Base-by-base conservation (phyloP, 2,797 vertebrate species). In the Fistularia tabacaria region DNA sequence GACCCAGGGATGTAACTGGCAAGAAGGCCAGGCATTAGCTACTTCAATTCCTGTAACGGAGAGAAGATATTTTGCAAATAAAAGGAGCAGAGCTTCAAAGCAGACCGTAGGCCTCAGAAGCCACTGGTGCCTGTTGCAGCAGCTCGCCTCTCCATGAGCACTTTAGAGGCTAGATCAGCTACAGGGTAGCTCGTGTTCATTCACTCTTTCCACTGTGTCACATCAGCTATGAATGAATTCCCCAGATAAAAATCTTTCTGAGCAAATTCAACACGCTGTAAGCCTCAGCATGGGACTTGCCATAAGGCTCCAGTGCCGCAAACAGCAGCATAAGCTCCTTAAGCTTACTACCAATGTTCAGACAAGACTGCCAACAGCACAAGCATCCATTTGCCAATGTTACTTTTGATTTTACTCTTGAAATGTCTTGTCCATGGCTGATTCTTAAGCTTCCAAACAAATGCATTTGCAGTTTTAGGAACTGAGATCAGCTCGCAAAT, bases 1-100 rank as follows among this genome's bases (percentile, higher is more conserved):
- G 25, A 51, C 67, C 36, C 49, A 42, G 2, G 38, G 42, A 42
- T 48, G 54, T 43, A 47, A 57, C 43, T 37, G 14, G 36, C 7
- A 7, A 37, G 50, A 48, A 36, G 49, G 51, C 52, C 14, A 9
- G 41, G 36, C 41, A 43, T 50, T 10, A 40, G 66, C 65, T 66
- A 53, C 51, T 25, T 59, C 57, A n/a, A 49, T 47, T 51, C 53
- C 51, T 39, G 38, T 47, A 57, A 47, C 56, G 15, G 36, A 9
- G 54, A 59, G 39, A 48, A 45, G 50, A 54, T 14, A 12, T 44
- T 58, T 67, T 57, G 48, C 61, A 66, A 77, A 76, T 69, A 69
- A 71, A 69, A 51, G 44, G 50, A 57, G 51, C 36, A 36, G 25
- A 39, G 49, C 61, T 71, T 80, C 48, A 84, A 75, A 78, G 69